phyloP scores from a whole-genome alignment of 1,140 invertebrate species.

The Aporrectodea caliginosa region DNA sequence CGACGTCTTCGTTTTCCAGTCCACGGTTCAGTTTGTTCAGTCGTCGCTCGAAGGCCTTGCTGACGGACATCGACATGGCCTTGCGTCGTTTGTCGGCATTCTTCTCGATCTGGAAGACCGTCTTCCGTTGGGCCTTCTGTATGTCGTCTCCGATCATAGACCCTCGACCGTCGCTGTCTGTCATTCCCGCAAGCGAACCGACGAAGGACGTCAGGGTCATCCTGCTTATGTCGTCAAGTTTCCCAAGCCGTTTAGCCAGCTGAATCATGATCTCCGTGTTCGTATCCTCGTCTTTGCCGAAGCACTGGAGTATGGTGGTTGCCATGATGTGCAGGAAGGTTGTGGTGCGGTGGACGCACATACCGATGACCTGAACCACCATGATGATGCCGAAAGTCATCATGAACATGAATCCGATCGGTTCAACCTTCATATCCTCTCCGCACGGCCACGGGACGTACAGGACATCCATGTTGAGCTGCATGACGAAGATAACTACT shows the following conservation, averaged over 20 bases:
- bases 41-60: background rate
- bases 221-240: background rate
- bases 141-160: background rate
- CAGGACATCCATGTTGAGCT: conserved; percentile 15
- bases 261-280: background rate
- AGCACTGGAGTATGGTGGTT: background rate
- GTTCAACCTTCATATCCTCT: conserved; percentile 42
- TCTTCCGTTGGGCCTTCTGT: background rate
- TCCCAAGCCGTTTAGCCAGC: background rate
- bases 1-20: background rate
- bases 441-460: conserved; percentile 20
- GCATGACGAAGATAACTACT: conserved; percentile 89
- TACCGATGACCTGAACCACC: conserved; percentile 55
- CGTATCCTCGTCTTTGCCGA: background rate
- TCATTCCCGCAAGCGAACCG: background rate
- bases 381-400: conserved; percentile 57
- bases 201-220: background rate
- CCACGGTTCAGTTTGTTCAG: background rate
- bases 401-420: conserved; percentile 57
- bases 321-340: conserved; percentile 24
- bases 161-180: background rate
- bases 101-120: background rate
- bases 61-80: background rate
- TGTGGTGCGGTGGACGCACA: background rate
- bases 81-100: background rate